These are phyloP conservation scores for Patella caerulea DNA, from an alignment of 2,888 invertebrate genomes.

Conservation along the genomic window DNA sequence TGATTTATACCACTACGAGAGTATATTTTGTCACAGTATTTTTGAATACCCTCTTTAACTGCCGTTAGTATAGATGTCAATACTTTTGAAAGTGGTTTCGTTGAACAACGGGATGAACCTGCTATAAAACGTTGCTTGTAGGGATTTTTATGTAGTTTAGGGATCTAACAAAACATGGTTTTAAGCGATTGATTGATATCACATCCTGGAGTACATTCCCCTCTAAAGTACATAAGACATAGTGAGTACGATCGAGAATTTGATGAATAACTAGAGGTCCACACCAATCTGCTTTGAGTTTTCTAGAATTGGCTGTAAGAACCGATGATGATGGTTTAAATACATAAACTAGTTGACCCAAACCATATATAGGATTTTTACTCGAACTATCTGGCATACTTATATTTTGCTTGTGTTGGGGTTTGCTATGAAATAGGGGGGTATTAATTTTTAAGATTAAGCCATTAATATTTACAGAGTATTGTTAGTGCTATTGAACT, in stretches of 20 bases:
- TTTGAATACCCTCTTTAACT: too few species aligned
- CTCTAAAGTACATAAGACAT: neutral
- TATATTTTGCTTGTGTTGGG: neutral
- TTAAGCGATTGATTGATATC: neutral
- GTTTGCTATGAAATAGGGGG: neutral
- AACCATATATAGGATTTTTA: conserved; percentile 5
- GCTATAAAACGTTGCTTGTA: too few species aligned
- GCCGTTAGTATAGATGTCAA: too few species aligned
- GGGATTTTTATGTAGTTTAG: too few species aligned
- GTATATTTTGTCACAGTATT: too few species aligned
- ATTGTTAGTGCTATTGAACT: too few species aligned
- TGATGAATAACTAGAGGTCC: neutral
- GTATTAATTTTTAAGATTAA: too few species aligned
- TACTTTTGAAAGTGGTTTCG: too few species aligned
- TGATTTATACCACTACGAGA: too few species aligned
- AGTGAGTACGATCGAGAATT: neutral
- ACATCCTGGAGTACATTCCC: neutral
- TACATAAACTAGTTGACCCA: neutral
- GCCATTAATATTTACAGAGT: too few species aligned
- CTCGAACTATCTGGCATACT: neutral
- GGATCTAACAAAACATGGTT: neutral
- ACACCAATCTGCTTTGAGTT: neutral
- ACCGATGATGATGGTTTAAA: neutral
- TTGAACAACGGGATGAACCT: too few species aligned
- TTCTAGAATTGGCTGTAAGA: neutral